Evolutionary conservation across 2,888 invertebrate genomes (phyloP).

Genomic region (Automeris io): DNA sequence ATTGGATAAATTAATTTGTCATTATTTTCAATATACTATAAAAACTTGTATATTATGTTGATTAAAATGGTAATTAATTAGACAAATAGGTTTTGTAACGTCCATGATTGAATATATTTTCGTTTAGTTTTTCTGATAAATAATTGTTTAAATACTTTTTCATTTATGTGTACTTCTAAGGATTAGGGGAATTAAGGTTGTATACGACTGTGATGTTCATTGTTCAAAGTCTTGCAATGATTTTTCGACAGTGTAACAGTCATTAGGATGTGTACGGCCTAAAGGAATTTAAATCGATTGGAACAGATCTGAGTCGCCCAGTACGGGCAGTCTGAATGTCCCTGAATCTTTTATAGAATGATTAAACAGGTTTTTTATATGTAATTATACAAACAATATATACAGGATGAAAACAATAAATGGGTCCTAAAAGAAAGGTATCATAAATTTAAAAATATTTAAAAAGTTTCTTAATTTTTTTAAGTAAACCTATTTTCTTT

Average conservation of each 20-base stretch:
- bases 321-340: too few relatives aligned
- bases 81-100: too few relatives aligned
- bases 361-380: too few relatives aligned
- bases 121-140: too few relatives aligned
- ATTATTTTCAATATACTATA: background rate
- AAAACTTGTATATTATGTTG: background rate
- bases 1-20: slow-evolving; percentile 3
- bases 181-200: background rate
- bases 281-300: background rate
- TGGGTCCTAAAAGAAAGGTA: too few relatives aligned
- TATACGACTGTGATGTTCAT: background rate
- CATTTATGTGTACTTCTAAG: background rate
- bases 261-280: background rate
- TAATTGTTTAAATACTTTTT: background rate
- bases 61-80: too few relatives aligned
- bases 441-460: too few relatives aligned
- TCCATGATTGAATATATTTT: background rate
- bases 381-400: too few relatives aligned
- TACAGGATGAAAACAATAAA: too few relatives aligned
- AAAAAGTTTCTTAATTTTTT: too few relatives aligned
- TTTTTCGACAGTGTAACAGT: background rate
- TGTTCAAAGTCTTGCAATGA: background rate
- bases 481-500: too few relatives aligned
- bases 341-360: too few relatives aligned
- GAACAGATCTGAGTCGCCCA: background rate